phyloP scores from a whole-genome alignment of 2,797 vertebrate genomes.

The Schizothorax lantsangensis region DNA sequence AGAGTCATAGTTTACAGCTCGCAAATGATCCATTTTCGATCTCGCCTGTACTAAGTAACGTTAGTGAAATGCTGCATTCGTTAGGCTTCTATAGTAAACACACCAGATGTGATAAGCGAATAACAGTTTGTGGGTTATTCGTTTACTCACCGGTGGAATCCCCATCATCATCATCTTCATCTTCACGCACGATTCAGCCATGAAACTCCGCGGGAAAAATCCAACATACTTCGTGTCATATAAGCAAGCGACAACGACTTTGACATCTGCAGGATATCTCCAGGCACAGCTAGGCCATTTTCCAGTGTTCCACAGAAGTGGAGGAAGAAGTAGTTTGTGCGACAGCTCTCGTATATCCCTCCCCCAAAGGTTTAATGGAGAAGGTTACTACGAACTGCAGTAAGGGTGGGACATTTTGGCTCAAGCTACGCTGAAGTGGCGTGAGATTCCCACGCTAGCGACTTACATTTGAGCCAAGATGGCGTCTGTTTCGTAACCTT shows the following conservation, averaged over 20 bases:
- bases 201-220: slow-evolving; percentile 61
- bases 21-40: slow-evolving; percentile 33
- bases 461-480: slow-evolving; percentile 66
- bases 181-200: slow-evolving; percentile 60
- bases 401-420: slow-evolving; percentile 71
- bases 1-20: slow-evolving; percentile 55
- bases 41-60: neutral
- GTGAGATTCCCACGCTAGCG: slow-evolving; percentile 43
- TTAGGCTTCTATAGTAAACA: slow-evolving; percentile 28
- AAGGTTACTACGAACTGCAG: slow-evolving; percentile 65
- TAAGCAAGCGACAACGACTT: slow-evolving; percentile 54
- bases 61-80: neutral
- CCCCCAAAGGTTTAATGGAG: slow-evolving; percentile 66
- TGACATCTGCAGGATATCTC: slow-evolving; percentile 57
- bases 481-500: slow-evolving; percentile 73
- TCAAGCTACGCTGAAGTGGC: slow-evolving; percentile 56
- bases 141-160: slow-evolving; percentile 78
- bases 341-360: slow-evolving; percentile 70
- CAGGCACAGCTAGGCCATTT: slow-evolving; percentile 51
- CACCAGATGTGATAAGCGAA: slow-evolving; percentile 58
- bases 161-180: slow-evolving; percentile 70
- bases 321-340: slow-evolving; percentile 73
- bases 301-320: slow-evolving; percentile 61
- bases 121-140: slow-evolving; percentile 59
- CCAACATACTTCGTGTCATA: slow-evolving; percentile 65